These are phyloP conservation scores for Sebastolobus altivelis DNA, from an alignment of 2,797 vertebrate genomes.

Conservation along the genomic window DNA sequence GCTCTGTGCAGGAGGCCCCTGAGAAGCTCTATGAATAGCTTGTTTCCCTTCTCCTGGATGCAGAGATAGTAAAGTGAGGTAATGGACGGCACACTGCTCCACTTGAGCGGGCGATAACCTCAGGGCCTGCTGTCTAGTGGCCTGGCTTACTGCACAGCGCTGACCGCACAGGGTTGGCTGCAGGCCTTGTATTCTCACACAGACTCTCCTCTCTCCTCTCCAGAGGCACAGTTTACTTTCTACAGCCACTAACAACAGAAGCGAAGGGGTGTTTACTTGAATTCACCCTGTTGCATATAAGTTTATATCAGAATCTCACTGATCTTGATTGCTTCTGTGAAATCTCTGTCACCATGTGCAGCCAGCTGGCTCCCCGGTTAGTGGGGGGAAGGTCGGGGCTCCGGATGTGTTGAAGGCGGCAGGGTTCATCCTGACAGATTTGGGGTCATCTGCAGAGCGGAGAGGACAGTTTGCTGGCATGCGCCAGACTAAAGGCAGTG, in stretches of 20 bases:
- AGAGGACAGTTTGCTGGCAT: conserved; percentile 74
- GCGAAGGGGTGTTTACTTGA: conserved; percentile 69
- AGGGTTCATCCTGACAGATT: conserved; percentile 62
- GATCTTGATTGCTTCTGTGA: conserved; percentile 61
- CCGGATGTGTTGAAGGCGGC: conserved; percentile 43
- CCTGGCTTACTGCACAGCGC: conserved; percentile 64
- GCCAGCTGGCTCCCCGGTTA: conserved; percentile 57
- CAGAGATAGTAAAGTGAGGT: conserved; percentile 77
- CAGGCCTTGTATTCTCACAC: conserved; percentile 56
- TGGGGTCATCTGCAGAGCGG: conserved; percentile 74
- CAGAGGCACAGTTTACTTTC: conserved; percentile 59
- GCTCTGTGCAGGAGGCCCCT: conserved; percentile 46
- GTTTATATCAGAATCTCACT: conserved; percentile 62
- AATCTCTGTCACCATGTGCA: conserved; percentile 53
- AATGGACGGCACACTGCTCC: conserved; percentile 75
- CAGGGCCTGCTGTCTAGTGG: conserved; percentile 67
- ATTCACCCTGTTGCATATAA: conserved; percentile 45
- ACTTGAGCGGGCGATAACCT: conserved; percentile 81
- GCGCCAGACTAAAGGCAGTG: conserved; percentile 47
- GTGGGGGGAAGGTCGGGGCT: conserved; percentile 29
- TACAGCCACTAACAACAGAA: conserved; percentile 71
- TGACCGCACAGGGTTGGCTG: conserved; percentile 73
- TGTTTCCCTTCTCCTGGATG: conserved; percentile 67
- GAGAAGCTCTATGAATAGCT: conserved; percentile 81
- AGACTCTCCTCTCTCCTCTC: conserved; percentile 38